These are phyloP conservation scores for Julus scandinavius DNA, from an alignment of 2,888 invertebrate species.

Conservation along the genomic window DNA sequence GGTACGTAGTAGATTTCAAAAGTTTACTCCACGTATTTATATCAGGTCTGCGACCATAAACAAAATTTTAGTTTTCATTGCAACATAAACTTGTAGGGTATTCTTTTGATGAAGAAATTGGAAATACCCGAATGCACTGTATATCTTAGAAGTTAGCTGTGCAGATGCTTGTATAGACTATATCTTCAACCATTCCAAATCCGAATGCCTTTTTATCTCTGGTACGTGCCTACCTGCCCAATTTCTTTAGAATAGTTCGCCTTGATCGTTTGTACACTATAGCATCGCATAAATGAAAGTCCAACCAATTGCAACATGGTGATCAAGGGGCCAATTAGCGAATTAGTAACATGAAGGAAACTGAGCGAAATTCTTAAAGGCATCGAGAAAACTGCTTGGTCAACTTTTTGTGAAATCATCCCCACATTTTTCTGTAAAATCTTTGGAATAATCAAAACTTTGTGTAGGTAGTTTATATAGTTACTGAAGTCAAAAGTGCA, in stretches of 20 bases:
- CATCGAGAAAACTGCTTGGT: neutral
- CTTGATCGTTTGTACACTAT: neutral
- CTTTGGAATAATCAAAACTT: no score
- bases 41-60: neutral
- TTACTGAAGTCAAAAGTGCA: no score
- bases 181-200: neutral
- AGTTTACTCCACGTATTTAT: slow-evolving; percentile 33
- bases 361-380: neutral
- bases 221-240: neutral
- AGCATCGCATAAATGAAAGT: neutral
- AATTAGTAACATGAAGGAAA: neutral
- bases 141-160: neutral
- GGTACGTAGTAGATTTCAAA: neutral
- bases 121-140: neutral
- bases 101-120: slow-evolving; percentile 23
- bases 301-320: neutral
- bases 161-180: neutral
- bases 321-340: neutral
- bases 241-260: neutral
- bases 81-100: neutral
- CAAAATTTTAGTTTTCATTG: slow-evolving; percentile 34
- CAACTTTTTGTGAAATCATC: neutral
- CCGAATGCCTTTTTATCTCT: neutral
- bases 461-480: no score
- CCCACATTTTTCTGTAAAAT: no score